Base-by-base conservation (phyloP, 2,888 invertebrate species). In the Timema cristinae region DNA sequence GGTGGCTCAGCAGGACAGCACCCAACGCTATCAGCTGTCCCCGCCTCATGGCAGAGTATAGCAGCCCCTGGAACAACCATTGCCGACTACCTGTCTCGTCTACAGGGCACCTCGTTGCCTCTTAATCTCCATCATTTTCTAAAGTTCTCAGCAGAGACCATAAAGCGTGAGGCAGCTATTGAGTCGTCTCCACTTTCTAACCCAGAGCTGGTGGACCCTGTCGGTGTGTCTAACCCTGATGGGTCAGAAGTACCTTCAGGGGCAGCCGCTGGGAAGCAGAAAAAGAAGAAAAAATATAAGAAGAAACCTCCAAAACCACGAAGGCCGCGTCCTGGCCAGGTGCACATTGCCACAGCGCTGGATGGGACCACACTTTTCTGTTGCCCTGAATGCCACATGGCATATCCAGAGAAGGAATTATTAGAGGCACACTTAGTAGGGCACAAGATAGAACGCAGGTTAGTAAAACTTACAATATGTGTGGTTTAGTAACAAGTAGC, bases 341-440 rank as follows among this genome's bases (percentile, higher is more conserved):
- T 92, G 15, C 87, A 90, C 77, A 91, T 92, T 72, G 89, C 91
- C 0, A 89, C 89, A 0, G 90, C 91, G 0, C 80, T 90, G 0
- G 92, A 92, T 79, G 93, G 93, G 15, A 88, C 91, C 0, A 88
- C 89, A 0, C 82, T 92, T 47, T 92, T 86, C 83, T 92, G 92
- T 81, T 92, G 92, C 80, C 92, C 92, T 0, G 91, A 92, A 82
- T 92, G 92, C 79, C 88, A 91, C 80, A 90, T 91, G 91, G 91
- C 91, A 0, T 92, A 92, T 80, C 90, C 91, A 0, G 91, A 92
- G 78, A 92, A 92, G 80, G 91, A 91, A 75, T 86, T 91, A 77
- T 82, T 93, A n/a, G 92, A 93, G 79, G 87, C 90, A 80, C 79
- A 79, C 77, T 83, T 92, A 52, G 86, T 89, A 10, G 90, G 90